These are phyloP conservation scores for Hepsetus odoe DNA, from an alignment of 2,113 vertebrate genomes.

Conservation along the genomic window DNA sequence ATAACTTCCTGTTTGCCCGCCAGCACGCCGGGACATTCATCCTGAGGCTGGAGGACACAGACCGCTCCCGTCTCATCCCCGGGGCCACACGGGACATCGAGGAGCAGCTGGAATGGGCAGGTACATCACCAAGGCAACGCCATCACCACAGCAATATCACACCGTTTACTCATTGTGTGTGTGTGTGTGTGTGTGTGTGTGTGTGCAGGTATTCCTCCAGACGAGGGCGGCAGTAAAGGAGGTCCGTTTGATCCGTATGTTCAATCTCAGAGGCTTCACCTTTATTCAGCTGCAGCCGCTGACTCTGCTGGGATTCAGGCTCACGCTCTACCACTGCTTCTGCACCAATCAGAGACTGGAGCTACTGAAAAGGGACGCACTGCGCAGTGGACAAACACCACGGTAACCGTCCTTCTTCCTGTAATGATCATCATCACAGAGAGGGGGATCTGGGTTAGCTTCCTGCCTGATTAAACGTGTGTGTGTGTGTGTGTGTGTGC, in stretches of 20 bases:
- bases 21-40: slow-evolving; percentile 85
- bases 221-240: slow-evolving; percentile 85
- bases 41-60: slow-evolving; percentile 91
- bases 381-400: slow-evolving; percentile 82
- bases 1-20: slow-evolving; percentile 94
- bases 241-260: slow-evolving; percentile 84
- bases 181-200: background rate
- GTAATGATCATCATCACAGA: no score
- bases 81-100: slow-evolving; percentile 88
- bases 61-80: slow-evolving; percentile 83
- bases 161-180: background rate
- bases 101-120: slow-evolving; percentile 91
- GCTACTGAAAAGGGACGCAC: slow-evolving; percentile 86
- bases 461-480: background rate
- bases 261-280: slow-evolving; percentile 84
- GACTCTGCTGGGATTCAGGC: slow-evolving; percentile 72
- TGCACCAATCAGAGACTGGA: slow-evolving; percentile 86
- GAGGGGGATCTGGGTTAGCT: no score
- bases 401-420: slow-evolving; percentile 70
- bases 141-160: background rate
- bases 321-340: slow-evolving; percentile 91
- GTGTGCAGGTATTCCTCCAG: slow-evolving; percentile 84
- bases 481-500: slow-evolving; percentile 14
- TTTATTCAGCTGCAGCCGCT: slow-evolving; percentile 75
- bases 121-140: slow-evolving; percentile 63